These are phyloP conservation scores for Oeneis ivallda DNA, from an alignment of 2,888 invertebrate species.

Conservation along the genomic window DNA sequence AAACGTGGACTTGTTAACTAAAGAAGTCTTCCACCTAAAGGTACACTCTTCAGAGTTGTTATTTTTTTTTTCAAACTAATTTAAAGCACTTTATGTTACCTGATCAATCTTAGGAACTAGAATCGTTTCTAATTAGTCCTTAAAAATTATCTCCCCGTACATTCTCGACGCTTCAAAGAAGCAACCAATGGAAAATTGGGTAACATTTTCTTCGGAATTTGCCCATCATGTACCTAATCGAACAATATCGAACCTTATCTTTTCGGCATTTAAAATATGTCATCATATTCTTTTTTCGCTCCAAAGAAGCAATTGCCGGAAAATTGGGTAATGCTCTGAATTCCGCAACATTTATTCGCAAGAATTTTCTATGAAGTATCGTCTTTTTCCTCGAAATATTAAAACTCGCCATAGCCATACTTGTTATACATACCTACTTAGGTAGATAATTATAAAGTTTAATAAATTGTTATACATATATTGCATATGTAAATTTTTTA, in stretches of 20 bases:
- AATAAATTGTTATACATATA: no score
- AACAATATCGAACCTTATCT: conserved; percentile 3
- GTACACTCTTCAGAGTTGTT: no score
- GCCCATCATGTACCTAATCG: not conserved
- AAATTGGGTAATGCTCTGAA: conserved; percentile 14
- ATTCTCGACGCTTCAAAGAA: not conserved
- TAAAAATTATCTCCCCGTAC: no score
- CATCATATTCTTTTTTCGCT: not conserved
- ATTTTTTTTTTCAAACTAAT: no score
- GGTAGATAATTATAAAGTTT: no score
- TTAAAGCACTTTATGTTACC: no score
- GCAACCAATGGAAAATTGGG: not conserved
- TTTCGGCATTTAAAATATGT: not conserved
- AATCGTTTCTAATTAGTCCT: not conserved
- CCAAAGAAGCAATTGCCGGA: not conserved
- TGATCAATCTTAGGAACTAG: no score
- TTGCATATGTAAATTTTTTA: no score
- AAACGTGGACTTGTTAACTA: no score
- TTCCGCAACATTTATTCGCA: conserved; percentile 5
- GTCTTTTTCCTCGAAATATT: not conserved
- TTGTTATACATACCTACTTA: no score
- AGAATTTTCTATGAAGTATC: conserved; percentile 4
- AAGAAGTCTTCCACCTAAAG: no score
- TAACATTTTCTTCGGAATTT: not conserved
- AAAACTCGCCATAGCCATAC: not conserved